Conservation (phyloP, 2,888 invertebrate genomes). For the Athrips mouffetella region DNA sequence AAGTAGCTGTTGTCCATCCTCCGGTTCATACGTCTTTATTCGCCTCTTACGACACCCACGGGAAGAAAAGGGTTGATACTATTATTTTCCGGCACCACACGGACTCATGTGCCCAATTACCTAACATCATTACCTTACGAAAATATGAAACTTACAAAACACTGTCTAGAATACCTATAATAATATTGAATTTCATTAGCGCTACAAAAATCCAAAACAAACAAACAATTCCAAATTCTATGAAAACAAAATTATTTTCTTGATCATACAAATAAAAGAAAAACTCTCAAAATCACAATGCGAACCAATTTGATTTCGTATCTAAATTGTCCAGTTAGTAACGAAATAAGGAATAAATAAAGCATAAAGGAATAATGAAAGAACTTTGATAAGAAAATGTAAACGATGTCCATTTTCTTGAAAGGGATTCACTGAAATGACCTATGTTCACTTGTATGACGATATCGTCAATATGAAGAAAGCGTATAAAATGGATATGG, state of each 20-base stretch:
- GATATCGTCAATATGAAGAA: not conserved
- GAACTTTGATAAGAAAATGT: slow-evolving; percentile 31
- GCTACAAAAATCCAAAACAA: too few species aligned
- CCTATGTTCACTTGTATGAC: slow-evolving; percentile 25
- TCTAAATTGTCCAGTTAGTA: slow-evolving; percentile 30
- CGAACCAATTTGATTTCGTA: slow-evolving; percentile 19
- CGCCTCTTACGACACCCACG: too few species aligned
- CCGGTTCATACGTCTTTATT: too few species aligned
- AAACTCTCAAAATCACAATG: slow-evolving; percentile 8
- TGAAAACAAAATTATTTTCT: too few species aligned
- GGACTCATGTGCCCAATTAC: slow-evolving; percentile 10
- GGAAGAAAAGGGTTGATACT: too few species aligned
- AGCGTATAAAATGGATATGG: not conserved
- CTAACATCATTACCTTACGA: too few species aligned
- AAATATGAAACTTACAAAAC: too few species aligned
- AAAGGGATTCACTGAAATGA: slow-evolving; percentile 28
- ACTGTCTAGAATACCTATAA: too few species aligned
- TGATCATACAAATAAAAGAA: not conserved
- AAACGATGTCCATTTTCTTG: slow-evolving; percentile 21
- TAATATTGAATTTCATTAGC: too few species aligned
- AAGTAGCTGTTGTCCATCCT: too few species aligned
- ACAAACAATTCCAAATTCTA: too few species aligned
- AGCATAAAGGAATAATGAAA: slow-evolving; percentile 35
- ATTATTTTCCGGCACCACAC: too few species aligned
- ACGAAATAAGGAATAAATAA: slow-evolving; percentile 13